Evolutionary conservation across 2,888 invertebrate genomes (phyloP).

Genomic region (Cheilosia grossa): DNA sequence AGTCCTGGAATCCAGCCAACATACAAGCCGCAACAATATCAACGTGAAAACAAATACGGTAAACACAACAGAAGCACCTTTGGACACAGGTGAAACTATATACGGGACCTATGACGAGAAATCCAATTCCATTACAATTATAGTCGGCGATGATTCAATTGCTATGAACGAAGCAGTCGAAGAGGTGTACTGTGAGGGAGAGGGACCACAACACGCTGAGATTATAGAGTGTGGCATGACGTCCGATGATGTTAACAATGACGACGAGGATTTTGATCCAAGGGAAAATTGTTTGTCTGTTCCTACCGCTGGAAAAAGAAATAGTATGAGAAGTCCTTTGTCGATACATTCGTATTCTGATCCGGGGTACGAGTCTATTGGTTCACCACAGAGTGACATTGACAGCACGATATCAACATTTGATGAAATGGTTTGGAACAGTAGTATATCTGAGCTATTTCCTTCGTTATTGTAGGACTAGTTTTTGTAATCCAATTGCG

Average conservation of each 20-base stretch:
- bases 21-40: constrained; percentile 76
- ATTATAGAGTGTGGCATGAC: constrained; percentile 79
- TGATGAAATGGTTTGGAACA: constrained; percentile 88
- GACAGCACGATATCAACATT: constrained; percentile 73
- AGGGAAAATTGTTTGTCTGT: constrained; percentile 79
- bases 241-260: constrained; percentile 78
- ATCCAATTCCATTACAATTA: constrained; percentile 89
- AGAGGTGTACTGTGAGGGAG: constrained; percentile 83
- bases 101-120: constrained; percentile 89
- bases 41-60: constrained; percentile 21
- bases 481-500: not conserved
- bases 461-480: constrained; percentile 87
- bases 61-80: constrained; percentile 66
- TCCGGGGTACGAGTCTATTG: constrained; percentile 87
- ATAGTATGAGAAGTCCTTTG: constrained; percentile 79
- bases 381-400: constrained; percentile 84
- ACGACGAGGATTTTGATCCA: constrained; percentile 79
- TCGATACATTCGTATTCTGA: constrained; percentile 84
- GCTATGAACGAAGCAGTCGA: constrained; percentile 84
- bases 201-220: constrained; percentile 79
- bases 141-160: constrained; percentile 86
- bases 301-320: constrained; percentile 74
- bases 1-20: constrained; percentile 91
- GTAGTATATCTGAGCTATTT: constrained; percentile 90
- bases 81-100: constrained; percentile 85